phyloP scores from a whole-genome alignment of 2,113 vertebrate genomes.

The Halichoerus grypus region DNA sequence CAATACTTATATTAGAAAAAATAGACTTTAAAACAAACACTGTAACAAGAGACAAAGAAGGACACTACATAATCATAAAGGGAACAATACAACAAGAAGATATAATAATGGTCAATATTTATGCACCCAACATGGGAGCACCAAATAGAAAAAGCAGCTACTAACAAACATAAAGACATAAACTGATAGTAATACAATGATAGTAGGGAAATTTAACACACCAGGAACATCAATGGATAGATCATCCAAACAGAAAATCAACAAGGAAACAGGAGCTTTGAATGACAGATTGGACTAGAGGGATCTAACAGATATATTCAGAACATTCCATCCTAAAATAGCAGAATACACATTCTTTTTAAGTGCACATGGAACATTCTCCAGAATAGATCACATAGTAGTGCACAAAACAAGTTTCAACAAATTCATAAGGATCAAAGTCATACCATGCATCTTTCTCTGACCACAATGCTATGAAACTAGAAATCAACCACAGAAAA shows the following conservation, averaged over 20 bases:
- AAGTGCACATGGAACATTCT: neutral
- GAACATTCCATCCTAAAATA: neutral
- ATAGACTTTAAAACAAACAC: neutral
- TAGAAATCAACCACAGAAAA: neutral
- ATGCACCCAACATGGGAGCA: neutral
- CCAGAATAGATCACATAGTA: neutral
- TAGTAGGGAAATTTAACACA: neutral
- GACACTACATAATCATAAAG: neutral
- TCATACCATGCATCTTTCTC: neutral
- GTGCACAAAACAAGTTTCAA: neutral
- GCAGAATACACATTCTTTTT: neutral
- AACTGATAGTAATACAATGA: neutral
- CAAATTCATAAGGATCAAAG: neutral
- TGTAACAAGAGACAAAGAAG: neutral
- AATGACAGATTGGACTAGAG: neutral
- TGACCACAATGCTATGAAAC: neutral
- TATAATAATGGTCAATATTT: neutral
- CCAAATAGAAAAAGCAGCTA: neutral
- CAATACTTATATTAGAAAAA: neutral
- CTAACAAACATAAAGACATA: neutral
- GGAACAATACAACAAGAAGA: neutral
- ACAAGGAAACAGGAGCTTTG: neutral
- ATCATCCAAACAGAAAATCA: neutral
- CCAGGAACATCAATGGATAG: neutral
- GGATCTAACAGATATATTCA: neutral